These are phyloP conservation scores for Drosophila punjabiensis DNA, from an alignment of 1,140 invertebrate species.

Conservation along the genomic window DNA sequence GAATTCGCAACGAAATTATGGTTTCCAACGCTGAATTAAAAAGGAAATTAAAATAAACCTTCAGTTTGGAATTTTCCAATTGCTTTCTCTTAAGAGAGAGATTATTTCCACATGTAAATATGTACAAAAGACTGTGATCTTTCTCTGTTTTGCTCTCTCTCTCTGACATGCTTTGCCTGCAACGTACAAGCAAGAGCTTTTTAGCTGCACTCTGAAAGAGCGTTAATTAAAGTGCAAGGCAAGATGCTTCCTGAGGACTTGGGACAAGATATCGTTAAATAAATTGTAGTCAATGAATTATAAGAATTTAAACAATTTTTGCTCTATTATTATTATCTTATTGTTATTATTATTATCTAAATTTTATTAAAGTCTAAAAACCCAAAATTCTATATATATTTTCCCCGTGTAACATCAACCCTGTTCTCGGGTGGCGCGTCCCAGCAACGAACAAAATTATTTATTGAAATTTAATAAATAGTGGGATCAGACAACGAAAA, in stretches of 20 bases:
- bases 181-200: not conserved
- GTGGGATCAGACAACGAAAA: slow-evolving; percentile 84
- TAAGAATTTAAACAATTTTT: not conserved
- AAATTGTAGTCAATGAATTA: not conserved
- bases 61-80: too few relatives aligned
- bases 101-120: too few relatives aligned
- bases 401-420: slow-evolving; percentile 34
- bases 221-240: too few relatives aligned
- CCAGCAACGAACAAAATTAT: slow-evolving; percentile 71
- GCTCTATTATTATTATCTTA: not conserved
- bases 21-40: too few relatives aligned
- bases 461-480: slow-evolving; percentile 85
- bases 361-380: not conserved
- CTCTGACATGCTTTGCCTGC: not conserved
- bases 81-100: too few relatives aligned
- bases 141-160: not conserved
- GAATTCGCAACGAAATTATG: too few relatives aligned
- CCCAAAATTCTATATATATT: not conserved
- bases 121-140: too few relatives aligned
- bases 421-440: slow-evolving; percentile 40
- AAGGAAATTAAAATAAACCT: too few relatives aligned
- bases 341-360: not conserved
- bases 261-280: too few relatives aligned
- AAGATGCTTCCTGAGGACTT: not conserved
- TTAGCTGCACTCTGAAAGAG: not conserved